phyloP scores from a whole-genome alignment of 2,797 vertebrate genomes.

The Urocyon cinereoargenteus region DNA sequence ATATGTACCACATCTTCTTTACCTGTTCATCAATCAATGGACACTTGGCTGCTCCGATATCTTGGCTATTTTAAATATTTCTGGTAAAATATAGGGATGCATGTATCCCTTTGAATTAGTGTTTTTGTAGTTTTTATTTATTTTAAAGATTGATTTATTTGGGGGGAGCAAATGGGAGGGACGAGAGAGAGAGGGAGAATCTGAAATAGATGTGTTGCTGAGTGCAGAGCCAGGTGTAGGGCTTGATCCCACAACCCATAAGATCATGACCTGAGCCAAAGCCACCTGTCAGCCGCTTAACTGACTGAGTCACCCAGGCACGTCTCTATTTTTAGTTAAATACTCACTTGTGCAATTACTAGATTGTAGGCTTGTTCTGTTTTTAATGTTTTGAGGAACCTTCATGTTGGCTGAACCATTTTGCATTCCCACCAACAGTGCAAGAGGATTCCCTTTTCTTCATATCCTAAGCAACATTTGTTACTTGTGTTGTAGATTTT shows the following conservation, averaged over 20 bases:
- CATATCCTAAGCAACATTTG: neutral
- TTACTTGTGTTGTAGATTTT: neutral
- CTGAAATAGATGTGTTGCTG: neutral
- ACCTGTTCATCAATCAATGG: neutral
- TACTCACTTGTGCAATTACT: neutral
- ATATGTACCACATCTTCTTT: neutral
- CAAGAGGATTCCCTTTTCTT: neutral
- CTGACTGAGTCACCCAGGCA: neutral
- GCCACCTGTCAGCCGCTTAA: accelerated
- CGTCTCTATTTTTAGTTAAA: neutral
- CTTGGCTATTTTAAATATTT: neutral
- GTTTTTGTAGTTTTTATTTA: neutral
- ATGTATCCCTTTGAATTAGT: neutral
- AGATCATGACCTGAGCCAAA: neutral
- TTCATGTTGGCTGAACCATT: neutral
- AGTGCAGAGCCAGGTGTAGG: neutral
- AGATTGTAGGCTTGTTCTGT: neutral
- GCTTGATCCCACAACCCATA: neutral
- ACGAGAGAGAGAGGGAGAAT: neutral
- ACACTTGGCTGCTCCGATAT: neutral
- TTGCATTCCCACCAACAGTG: neutral
- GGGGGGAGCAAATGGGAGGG: neutral
- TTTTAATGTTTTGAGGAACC: neutral
- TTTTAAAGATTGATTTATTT: neutral
- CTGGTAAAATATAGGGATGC: neutral